Evolutionary conservation across 2,888 invertebrate species (phyloP), one percentile per base, ranked within the genome.

Genomic region (Drosophila ustulata): DNA sequence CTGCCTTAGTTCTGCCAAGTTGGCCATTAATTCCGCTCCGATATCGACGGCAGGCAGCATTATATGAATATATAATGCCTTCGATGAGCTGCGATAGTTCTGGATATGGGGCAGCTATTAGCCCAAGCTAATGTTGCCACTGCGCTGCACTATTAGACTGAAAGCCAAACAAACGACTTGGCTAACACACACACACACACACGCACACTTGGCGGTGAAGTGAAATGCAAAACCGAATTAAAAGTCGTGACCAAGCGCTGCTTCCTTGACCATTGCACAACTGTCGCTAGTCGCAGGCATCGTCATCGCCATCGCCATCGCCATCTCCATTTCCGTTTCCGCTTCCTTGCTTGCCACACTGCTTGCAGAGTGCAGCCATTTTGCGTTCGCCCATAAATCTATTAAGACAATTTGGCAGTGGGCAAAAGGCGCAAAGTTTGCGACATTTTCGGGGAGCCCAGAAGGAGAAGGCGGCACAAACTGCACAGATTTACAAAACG

Each of bases 371-470:
- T 83, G 83, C 88, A 83, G 88, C 85, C 88, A 89, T 88, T 89
- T 83, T 89, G 88, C 86, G 85, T 89, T 78, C 85, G 73, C 67
- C 89, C 89, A 84, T 84, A 87, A 84, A 84, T 89, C 83, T 88
- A 84, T 84, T 84, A 84, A 85, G 89, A 89, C 89, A 84, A 84
- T 84, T 84, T 84, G 89, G 89, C 88, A 87, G 57, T 68, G 78
- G 76, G 49, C 51, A 67, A 82, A 67, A 51, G 65, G 56, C 58
- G 58, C 67, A 75, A 70, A 71, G 47, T 75, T 78, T 68, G 75
- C 61, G 75, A 75, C 65, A 65, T 70, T 79, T 13, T 0, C 32
- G 4, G 4, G 11, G 13, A n/a, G 18, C 18, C 18, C 1, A 18
- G 18, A 1, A 18, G 18, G 18, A 18, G 18, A 18, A 25, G 34